Conservation (phyloP, 2,113 vertebrate species). For the Struthidea cinerea region DNA sequence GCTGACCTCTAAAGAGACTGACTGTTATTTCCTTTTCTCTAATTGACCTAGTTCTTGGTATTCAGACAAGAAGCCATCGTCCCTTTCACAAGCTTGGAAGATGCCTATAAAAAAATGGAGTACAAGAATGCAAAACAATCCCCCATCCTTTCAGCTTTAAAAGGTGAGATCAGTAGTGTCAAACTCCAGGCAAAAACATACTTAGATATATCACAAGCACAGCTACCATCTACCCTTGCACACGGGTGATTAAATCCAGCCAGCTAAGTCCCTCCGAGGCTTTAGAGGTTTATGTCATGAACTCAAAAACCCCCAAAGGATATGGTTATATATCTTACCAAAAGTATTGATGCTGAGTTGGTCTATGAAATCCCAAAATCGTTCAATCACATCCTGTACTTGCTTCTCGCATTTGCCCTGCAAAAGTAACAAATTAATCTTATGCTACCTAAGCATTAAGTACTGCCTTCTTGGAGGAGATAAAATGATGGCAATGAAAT, state of each 20-base stretch:
- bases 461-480: background rate
- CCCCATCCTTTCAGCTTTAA: background rate
- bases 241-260: background rate
- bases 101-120: background rate
- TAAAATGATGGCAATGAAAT: background rate
- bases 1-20: background rate
- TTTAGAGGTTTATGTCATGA: background rate
- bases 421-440: background rate
- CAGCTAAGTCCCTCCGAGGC: background rate
- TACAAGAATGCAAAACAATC: background rate
- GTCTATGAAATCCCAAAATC: conserved; percentile 99
- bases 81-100: background rate
- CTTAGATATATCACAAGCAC: background rate
- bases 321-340: conserved; percentile 67
- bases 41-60: background rate
- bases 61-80: background rate
- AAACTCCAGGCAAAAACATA: background rate
- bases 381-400: conserved; percentile 95
- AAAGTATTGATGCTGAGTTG: conserved; percentile 96
- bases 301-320: background rate
- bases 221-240: background rate
- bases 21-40: background rate
- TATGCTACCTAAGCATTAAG: background rate
- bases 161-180: background rate
- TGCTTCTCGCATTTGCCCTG: conserved; percentile 98